Evolutionary conservation across 2,113 vertebrate genomes (phyloP), one percentile per base, ranked within the genome.

Genomic region (Syngnathoides biaculeatus): DNA sequence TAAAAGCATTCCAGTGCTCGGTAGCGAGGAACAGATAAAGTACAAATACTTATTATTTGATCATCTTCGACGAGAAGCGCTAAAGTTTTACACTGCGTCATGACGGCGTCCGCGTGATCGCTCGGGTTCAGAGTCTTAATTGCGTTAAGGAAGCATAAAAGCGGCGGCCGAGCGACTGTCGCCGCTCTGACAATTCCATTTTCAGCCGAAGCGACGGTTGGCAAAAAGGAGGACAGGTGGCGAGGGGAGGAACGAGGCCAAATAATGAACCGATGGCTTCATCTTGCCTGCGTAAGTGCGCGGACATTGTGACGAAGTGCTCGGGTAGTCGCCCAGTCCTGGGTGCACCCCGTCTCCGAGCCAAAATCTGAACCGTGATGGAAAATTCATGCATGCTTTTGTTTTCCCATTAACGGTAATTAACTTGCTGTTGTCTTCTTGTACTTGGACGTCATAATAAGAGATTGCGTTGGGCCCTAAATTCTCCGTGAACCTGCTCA

Each of bases 201-300:
- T 55, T 59, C 50, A n/a, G 48, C 61, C 22, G 64, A 75, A 74
- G 61, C 13, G 13, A 15, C 11, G 6, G 13, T 19, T 19, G n/a
- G 8, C 48, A 30, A 59, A 59, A 30, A 57, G 6, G 53, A 24
- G 24, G 24, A 22, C 58, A 47, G 67, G 47, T 57, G 64, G 14
- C 19, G 15, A 11, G 20, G 20, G 48, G n/a, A 8, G 48, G 77
- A 79, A 71, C 43, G 67, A 82, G 77, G 78, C 67, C 47, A 80
- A 79, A 83, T 85, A 77, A 85, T 79, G 68, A 72, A 63, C 65
- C 67, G 74, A 70, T 73, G 68, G 62, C 69, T 69, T 22, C 39
- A n/a, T 63, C 30, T 61, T 12, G 47, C 40, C 2, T 42, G 40
- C 12, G 40, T 13, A 12, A 1, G 45, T 6, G 42, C 6, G 30